Base-by-base conservation (phyloP, 2,888 invertebrate genomes). In the Dasypogon diadema region DNA sequence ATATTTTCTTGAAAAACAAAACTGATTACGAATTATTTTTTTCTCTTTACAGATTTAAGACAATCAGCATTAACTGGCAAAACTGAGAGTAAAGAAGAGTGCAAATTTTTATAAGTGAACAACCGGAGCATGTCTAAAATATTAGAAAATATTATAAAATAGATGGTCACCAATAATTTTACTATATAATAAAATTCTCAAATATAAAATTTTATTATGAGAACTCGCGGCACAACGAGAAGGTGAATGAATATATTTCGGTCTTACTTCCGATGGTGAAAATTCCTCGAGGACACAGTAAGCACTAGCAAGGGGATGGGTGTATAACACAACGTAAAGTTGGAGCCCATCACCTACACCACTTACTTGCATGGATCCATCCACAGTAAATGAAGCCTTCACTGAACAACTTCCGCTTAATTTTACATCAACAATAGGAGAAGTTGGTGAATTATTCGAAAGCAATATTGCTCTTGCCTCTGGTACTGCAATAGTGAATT, bases 331-430 rank as follows among this genome's bases (percentile, higher is more conserved):
- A 68, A 74, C 12, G 18, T 18, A 16, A 14, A 30, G 37, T 74
- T 24, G 34, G 74, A 18, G 37, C 75, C 68, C 72, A 54, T 75
- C 75, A 65, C 72, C 73, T 55, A 72, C 54, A 76, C 68, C 51
- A 74, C 72, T 65, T 70, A 70, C 76, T 78, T 79, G 79, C 76
- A 79, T 79, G 79, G 79, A 79, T 79, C 70, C 79, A 78, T 68
- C 74, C 58, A 77, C 74, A 75, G 77, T 75, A 77, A 77, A 77
- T 75, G 63, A 75, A 65, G 60, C 75, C 56, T 72, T 72, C 46
- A 77, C 74, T 76, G 77, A 77, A 56, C 75, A 76, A 76, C 75
- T 73, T 76, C 56, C 74, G 65, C 68, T 76, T 51, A 77, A 75
- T 68, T 65, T 75, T 34, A 77, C 78, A 46, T 14, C 77, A 72